These are phyloP conservation scores for Xenopus petersii DNA, from an alignment of 2,797 vertebrate species.

Conservation along the genomic window DNA sequence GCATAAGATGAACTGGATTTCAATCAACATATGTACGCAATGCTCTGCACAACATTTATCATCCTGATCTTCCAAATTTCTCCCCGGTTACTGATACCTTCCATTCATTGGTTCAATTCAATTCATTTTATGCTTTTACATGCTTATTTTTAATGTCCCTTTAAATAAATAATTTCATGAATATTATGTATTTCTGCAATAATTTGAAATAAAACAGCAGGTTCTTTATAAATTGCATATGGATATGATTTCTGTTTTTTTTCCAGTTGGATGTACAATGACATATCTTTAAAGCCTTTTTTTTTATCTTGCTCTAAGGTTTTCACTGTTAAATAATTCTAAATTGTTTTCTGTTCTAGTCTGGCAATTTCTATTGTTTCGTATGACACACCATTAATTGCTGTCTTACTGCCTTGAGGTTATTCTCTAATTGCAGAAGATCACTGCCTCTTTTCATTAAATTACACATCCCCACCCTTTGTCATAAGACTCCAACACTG, in stretches of 20 bases:
- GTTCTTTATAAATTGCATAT: neutral
- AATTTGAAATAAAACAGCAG: neutral
- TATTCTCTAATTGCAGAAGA: conserved; percentile 10
- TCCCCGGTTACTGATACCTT: too few species aligned
- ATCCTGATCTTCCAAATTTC: too few species aligned
- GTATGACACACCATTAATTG: conserved; percentile 5
- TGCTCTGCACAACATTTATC: too few species aligned
- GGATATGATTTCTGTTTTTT: neutral
- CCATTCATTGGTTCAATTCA: too few species aligned
- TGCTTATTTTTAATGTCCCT: neutral
- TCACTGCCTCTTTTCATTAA: conserved; percentile 1
- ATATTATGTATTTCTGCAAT: neutral
- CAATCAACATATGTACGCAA: too few species aligned
- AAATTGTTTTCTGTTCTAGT: neutral
- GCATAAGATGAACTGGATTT: too few species aligned
- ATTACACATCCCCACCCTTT: neutral
- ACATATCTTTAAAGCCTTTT: neutral
- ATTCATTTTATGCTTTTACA: too few species aligned
- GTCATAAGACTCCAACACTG: neutral
- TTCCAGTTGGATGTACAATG: neutral
- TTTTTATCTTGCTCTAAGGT: neutral
- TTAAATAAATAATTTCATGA: neutral
- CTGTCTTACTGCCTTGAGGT: conserved; percentile 6
- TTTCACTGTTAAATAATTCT: neutral
- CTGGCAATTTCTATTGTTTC: neutral